A percentile compares a stretch with the other conserved stretches of the same genome.
These are phyloP conservation scores for Polymixis lichenea DNA, from an alignment of 2,888 invertebrate genomes.

Conservation along the genomic window DNA sequence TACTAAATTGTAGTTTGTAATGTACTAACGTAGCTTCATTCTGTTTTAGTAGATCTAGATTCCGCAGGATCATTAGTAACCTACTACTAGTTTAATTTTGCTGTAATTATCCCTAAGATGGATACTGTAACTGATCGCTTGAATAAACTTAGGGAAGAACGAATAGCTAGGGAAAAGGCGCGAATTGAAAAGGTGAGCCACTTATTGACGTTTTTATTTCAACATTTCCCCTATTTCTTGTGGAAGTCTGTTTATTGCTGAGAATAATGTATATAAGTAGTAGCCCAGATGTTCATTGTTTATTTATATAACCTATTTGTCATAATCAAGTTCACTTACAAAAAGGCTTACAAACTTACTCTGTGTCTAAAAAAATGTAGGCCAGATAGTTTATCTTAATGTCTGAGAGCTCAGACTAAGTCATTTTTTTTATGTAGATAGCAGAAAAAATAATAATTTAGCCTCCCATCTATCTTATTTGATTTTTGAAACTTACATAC, in stretches of 20 bases:
- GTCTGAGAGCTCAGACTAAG: background rate
- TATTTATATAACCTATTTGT: background rate
- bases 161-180: constrained; percentile 83
- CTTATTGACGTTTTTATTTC: background rate
- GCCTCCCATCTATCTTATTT: background rate
- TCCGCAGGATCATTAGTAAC: background rate
- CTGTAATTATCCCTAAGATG: constrained; percentile 52
- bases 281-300: background rate
- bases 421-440: background rate
- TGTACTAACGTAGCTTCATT: background rate
- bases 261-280: background rate
- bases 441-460: background rate
- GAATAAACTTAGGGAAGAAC: constrained; percentile 80
- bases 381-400: background rate
- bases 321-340: too few species aligned
- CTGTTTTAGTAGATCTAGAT: background rate
- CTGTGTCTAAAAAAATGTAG: background rate
- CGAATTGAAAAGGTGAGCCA: constrained; percentile 84
- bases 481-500: background rate
- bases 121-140: constrained; percentile 75
- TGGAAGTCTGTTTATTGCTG: background rate
- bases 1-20: background rate
- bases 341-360: background rate
- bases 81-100: background rate
- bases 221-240: background rate